Evolutionary conservation across 1,140 invertebrate genomes (phyloP).

Genomic region (Leptopilina boulardi): DNA sequence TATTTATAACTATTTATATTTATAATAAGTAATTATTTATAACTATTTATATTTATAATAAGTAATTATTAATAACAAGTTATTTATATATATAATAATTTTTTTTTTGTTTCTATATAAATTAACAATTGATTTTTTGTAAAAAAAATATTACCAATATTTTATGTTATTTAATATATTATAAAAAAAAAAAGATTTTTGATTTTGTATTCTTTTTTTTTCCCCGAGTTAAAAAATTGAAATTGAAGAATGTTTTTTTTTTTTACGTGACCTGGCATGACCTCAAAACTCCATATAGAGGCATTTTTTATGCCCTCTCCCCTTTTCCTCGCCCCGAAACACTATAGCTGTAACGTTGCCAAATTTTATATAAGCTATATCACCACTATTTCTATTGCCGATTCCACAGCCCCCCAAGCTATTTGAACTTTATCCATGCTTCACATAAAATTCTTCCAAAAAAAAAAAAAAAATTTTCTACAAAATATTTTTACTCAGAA

Average conservation of each 20-base stretch:
- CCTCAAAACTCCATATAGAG: neutral
- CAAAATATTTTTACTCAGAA: neutral
- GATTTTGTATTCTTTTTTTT: neutral
- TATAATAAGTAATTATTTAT: too few relatives aligned
- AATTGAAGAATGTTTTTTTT: neutral
- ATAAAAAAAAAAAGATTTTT: too few relatives aligned
- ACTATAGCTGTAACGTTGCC: neutral
- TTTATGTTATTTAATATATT: too few relatives aligned
- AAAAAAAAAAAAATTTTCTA: neutral
- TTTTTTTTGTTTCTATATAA: too few relatives aligned
- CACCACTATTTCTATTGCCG: neutral
- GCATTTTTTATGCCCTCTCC: neutral
- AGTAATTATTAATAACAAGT: too few relatives aligned
- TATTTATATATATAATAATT: too few relatives aligned
- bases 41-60: too few relatives aligned
- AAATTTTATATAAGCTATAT: slow-evolving; percentile 2
- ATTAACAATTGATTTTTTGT: too few relatives aligned
- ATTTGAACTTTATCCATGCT: slow-evolving; percentile 2
- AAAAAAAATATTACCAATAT: too few relatives aligned
- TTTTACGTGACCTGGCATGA: slow-evolving; percentile 18
- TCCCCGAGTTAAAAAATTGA: neutral
- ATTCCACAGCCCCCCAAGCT: neutral
- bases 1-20: too few relatives aligned
- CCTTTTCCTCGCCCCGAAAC: too few relatives aligned
- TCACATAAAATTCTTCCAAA: slow-evolving; percentile 1